Percentiles rank a stretch among this genome's conserved stretches.
These are phyloP conservation scores for Acanthosepion pharaonis DNA, from an alignment of 2,888 invertebrate species.

Conservation along the genomic window DNA sequence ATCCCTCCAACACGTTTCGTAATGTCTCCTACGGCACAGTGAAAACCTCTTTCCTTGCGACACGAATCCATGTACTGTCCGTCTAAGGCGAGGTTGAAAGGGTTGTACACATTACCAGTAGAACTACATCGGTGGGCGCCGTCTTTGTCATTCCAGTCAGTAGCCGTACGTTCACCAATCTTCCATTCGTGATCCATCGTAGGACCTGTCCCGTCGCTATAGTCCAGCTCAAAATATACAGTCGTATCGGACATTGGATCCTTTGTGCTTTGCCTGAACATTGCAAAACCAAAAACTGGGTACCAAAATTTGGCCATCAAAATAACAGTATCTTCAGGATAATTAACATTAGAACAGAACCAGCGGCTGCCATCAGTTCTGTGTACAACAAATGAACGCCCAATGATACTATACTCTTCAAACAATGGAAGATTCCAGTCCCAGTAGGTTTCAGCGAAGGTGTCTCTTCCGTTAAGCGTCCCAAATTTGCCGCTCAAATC, in stretches of 20 bases:
- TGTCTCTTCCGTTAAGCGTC: slow-evolving; percentile 80
- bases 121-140: slow-evolving; percentile 79
- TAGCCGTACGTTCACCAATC: slow-evolving; percentile 82
- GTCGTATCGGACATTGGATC: slow-evolving; percentile 89
- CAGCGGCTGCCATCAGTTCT: slow-evolving; percentile 75
- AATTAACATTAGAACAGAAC: slow-evolving; percentile 76
- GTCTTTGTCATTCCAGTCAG: slow-evolving; percentile 53
- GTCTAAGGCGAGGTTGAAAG: slow-evolving; percentile 79
- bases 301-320: slow-evolving; percentile 89
- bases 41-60: slow-evolving; percentile 80
- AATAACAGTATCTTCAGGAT: slow-evolving; percentile 79
- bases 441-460: slow-evolving; percentile 78
- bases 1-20: slow-evolving; percentile 56
- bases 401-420: slow-evolving; percentile 85
- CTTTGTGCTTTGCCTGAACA: slow-evolving; percentile 86
- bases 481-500: slow-evolving; percentile 93
- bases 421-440: slow-evolving; percentile 89
- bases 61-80: slow-evolving; percentile 61
- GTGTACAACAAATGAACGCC: slow-evolving; percentile 86
- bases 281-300: slow-evolving; percentile 88
- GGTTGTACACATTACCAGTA: slow-evolving; percentile 85
- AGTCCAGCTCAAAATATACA: slow-evolving; percentile 87
- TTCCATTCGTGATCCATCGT: slow-evolving; percentile 82
- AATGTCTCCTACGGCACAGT: slow-evolving; percentile 91
- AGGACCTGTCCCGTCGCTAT: slow-evolving; percentile 84